phyloP scores from a whole-genome alignment of 2,113 vertebrate species.

The Delphinus delphis region DNA sequence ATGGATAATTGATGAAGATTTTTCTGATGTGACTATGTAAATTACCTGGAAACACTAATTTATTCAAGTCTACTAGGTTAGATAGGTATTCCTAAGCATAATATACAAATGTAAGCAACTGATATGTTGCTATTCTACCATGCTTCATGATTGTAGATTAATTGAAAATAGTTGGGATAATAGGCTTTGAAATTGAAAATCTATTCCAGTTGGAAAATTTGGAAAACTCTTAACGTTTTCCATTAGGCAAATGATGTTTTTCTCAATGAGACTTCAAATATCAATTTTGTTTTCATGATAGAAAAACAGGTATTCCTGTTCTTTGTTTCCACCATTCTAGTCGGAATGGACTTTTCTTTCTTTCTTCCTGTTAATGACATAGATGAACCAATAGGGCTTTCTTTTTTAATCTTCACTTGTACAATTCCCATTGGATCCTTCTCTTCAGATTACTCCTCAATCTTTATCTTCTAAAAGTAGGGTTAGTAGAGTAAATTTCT shows the following conservation, averaged over 20 bases:
- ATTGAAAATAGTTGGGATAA: conserved; percentile 58
- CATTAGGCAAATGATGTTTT: conserved; percentile 65
- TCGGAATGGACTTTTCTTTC: conserved; percentile 73
- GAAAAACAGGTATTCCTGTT: conserved; percentile 79
- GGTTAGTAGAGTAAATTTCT: conserved; percentile 45
- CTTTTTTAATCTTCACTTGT: conserved; percentile 63
- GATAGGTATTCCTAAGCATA: conserved; percentile 51
- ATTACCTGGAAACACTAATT: conserved; percentile 51
- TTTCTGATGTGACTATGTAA: conserved; percentile 63
- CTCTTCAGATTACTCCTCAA: conserved; percentile 82
- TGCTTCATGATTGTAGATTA: conserved; percentile 66
- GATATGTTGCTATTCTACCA: conserved; percentile 35
- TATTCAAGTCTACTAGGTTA: conserved; percentile 54
- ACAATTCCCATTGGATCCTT: conserved; percentile 76
- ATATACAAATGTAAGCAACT: conserved; percentile 62
- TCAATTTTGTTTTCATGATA: conserved; percentile 67
- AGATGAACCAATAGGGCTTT: conserved; percentile 60
- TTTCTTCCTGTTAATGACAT: conserved; percentile 69
- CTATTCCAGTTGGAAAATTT: conserved; percentile 62
- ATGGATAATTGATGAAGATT: conserved; percentile 77
- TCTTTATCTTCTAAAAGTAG: conserved; percentile 68
- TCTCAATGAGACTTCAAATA: conserved; percentile 50
- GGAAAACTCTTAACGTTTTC: conserved; percentile 40
- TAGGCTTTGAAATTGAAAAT: conserved; percentile 75
- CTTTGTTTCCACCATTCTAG: conserved; percentile 80